Conservation (phyloP, 2,888 invertebrate species). For the Nesidiocoris tenuis region DNA sequence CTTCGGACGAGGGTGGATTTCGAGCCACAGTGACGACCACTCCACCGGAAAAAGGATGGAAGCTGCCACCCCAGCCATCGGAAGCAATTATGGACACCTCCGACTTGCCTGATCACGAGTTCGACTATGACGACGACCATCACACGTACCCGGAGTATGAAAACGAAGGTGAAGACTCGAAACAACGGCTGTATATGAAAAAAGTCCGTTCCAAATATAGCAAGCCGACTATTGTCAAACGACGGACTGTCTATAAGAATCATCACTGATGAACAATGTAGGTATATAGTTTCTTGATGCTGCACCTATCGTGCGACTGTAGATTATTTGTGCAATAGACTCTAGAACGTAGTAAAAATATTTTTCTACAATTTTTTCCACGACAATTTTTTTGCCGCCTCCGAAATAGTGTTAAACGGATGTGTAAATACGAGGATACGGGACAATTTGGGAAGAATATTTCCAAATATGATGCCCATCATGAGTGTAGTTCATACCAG, state of each 20-base stretch:
- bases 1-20: conserved; percentile 73
- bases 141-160: neutral
- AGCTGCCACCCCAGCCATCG: conserved; percentile 21
- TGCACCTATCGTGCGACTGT: too few relatives aligned
- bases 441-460: too few relatives aligned
- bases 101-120: neutral
- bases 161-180: neutral
- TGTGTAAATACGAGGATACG: too few relatives aligned
- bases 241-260: neutral
- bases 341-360: too few relatives aligned
- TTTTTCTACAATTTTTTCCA: too few relatives aligned
- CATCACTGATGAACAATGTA: too few relatives aligned
- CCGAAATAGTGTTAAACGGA: too few relatives aligned
- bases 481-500: too few relatives aligned
- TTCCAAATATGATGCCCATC: too few relatives aligned
- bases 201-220: neutral
- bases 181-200: neutral
- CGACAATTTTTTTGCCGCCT: too few relatives aligned
- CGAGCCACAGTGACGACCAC: conserved; percentile 57
- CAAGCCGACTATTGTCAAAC: neutral
- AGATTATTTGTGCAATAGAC: too few relatives aligned
- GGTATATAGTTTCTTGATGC: too few relatives aligned
- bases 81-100: neutral
- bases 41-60: conserved; percentile 34
- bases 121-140: conserved; percentile 3